Evolutionary conservation across 2,888 invertebrate genomes (phyloP).

Genomic region (Ochropacha duplaris): DNA sequence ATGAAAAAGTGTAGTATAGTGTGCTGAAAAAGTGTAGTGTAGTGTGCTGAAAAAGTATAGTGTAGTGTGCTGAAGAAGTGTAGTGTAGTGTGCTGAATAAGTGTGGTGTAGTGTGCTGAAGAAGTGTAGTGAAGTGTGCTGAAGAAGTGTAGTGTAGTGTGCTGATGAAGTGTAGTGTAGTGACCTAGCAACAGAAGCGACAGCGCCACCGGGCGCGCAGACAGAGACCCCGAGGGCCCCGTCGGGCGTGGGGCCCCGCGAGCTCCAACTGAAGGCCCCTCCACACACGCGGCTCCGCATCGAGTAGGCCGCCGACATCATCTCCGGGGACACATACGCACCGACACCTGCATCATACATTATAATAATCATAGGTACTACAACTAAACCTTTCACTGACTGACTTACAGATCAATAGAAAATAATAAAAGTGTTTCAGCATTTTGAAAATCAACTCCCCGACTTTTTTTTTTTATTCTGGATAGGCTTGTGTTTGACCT

Average conservation of each 20-base stretch:
- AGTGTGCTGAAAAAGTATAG: not conserved
- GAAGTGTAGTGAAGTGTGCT: not conserved
- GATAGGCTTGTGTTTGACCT: no score
- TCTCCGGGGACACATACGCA: conserved; percentile 98
- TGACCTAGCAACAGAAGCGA: conserved; percentile 91
- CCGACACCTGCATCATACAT: conserved; percentile 87
- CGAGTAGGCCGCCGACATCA: conserved; percentile 98
- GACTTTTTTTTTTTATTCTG: no score
- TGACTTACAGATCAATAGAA: no score
- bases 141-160: not conserved
- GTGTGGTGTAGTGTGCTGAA: not conserved
- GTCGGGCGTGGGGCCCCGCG: conserved; percentile 93
- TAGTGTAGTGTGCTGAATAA: not conserved
- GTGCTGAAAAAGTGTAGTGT: no score
- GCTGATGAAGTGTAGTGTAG: not conserved
- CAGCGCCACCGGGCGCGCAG: conserved; percentile 97
- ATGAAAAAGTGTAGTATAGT: no score
- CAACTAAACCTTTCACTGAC: no score
- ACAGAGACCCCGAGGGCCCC: conserved; percentile 94
- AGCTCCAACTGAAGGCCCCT: conserved; percentile 95
- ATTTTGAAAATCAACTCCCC: no score
- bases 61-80: not conserved
- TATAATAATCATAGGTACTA: no score
- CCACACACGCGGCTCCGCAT: conserved; percentile 91
- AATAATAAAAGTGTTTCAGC: no score